phyloP scores from a whole-genome alignment of 2,888 invertebrate species.

The Malacosoma neustria region DNA sequence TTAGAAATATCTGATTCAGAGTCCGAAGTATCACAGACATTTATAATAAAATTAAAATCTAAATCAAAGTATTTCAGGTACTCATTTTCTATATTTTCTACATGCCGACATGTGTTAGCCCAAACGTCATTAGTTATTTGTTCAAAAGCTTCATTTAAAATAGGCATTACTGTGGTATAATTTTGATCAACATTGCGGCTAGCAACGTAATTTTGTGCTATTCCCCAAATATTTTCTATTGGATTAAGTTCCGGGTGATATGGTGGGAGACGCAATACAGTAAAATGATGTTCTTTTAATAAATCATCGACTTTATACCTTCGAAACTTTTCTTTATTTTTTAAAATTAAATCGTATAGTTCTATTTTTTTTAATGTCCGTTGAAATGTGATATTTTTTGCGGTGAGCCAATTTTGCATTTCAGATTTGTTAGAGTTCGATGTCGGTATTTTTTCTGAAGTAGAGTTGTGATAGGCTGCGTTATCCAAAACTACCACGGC shows the following conservation, averaged over 20 bases:
- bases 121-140: too few relatives aligned
- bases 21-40: too few relatives aligned
- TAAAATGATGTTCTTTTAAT: background rate
- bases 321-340: too few relatives aligned
- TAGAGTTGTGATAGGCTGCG: background rate
- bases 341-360: too few relatives aligned
- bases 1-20: too few relatives aligned
- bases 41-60: too few relatives aligned
- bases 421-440: background rate
- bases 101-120: too few relatives aligned
- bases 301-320: background rate
- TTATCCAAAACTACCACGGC: background rate
- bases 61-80: too few relatives aligned
- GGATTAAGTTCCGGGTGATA: background rate
- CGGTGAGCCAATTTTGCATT: background rate
- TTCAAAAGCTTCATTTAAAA: background rate
- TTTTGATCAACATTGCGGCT: background rate
- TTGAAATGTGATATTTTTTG: background rate
- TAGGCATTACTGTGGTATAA: constrained; percentile 14
- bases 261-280: background rate
- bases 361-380: background rate
- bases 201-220: background rate
- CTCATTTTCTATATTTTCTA: too few relatives aligned
- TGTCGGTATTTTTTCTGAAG: background rate
- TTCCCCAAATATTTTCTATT: background rate